Conservation (phyloP, 2,888 invertebrate species). For the Acronicta alni region DNA sequence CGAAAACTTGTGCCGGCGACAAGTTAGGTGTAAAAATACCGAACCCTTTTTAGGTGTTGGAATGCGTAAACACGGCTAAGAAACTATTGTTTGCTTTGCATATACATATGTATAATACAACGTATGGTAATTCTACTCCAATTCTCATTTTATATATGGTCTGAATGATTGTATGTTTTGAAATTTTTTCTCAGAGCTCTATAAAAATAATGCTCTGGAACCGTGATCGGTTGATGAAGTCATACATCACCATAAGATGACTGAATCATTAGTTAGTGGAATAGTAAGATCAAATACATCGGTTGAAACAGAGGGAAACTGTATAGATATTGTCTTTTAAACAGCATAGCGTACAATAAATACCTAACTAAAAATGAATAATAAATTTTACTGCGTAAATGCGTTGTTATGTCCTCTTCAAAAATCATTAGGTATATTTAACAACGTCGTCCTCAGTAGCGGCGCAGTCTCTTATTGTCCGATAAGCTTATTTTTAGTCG, state of each 20-base stretch:
- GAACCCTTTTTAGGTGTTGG: conserved; percentile 55
- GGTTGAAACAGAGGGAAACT: no score
- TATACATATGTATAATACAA: conserved; percentile 14
- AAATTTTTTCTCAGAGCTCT: conserved; percentile 17
- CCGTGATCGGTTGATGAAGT: not conserved
- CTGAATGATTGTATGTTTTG: conserved; percentile 8
- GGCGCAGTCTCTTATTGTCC: conserved; percentile 28
- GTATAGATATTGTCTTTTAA: no score
- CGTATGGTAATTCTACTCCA: conserved; percentile 19
- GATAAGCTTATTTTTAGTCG: conserved; percentile 63
- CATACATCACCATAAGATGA: not conserved
- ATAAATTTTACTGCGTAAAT: conserved; percentile 13
- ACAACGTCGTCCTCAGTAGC: conserved; percentile 34
- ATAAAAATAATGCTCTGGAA: not conserved
- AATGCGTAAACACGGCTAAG: conserved; percentile 57
- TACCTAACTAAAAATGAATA: conserved; percentile 4
- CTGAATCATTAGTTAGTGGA: not conserved
- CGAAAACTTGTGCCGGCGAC: conserved; percentile 37
- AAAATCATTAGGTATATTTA: conserved; percentile 38
- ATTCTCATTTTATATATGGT: conserved; percentile 35
- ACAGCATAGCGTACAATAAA: no score
- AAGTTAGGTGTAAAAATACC: conserved; percentile 57
- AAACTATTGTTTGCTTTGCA: conserved; percentile 52
- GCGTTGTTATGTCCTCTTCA: conserved; percentile 15
- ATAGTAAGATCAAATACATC: not conserved